These are phyloP conservation scores for Acanthoscelides obtectus DNA, from an alignment of 2,888 invertebrate species.

Conservation along the genomic window DNA sequence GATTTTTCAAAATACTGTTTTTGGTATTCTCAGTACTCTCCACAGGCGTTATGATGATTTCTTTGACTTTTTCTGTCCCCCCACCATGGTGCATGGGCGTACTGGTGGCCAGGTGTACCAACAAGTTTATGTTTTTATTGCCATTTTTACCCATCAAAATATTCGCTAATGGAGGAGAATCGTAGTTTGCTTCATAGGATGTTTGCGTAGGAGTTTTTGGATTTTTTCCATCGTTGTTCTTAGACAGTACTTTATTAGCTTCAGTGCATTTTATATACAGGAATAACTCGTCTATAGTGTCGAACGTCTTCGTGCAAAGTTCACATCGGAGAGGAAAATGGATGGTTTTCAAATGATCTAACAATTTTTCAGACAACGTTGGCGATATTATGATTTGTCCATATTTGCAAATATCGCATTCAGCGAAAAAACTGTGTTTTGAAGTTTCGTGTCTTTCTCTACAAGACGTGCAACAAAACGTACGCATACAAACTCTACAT, in stretches of 20 bases:
- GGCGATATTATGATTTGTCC: conserved; percentile 28
- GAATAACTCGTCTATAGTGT: conserved; percentile 28
- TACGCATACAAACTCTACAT: conserved; percentile 36
- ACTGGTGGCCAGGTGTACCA: conserved; percentile 28
- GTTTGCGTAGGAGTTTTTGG: conserved; percentile 19
- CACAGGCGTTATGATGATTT: conserved; percentile 29
- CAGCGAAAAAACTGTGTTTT: conserved; percentile 30
- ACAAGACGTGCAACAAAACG: conserved; percentile 39
- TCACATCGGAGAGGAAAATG: conserved; percentile 40
- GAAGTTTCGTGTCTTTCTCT: conserved; percentile 35
- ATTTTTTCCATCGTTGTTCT: conserved; percentile 20
- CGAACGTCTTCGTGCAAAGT: conserved; percentile 32
- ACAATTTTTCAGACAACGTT: conserved; percentile 18
- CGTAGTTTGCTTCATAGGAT: conserved; percentile 8
- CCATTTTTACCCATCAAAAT: conserved; percentile 1
- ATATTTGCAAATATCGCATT: conserved; percentile 38
- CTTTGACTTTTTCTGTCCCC: conserved; percentile 26
- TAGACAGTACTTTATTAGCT: conserved; percentile 8
- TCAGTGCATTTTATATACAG: conserved; percentile 29
- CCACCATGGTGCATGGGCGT: conserved; percentile 33
- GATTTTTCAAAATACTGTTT: conserved; percentile 22
- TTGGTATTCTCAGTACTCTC: conserved; percentile 20
- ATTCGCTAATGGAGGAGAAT: conserved; percentile 21
- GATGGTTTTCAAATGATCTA: conserved; percentile 30
- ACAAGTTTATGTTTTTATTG: conserved; percentile 14